phyloP scores from a whole-genome alignment of 2,888 invertebrate genomes.

The Coecobrya sp. region DNA sequence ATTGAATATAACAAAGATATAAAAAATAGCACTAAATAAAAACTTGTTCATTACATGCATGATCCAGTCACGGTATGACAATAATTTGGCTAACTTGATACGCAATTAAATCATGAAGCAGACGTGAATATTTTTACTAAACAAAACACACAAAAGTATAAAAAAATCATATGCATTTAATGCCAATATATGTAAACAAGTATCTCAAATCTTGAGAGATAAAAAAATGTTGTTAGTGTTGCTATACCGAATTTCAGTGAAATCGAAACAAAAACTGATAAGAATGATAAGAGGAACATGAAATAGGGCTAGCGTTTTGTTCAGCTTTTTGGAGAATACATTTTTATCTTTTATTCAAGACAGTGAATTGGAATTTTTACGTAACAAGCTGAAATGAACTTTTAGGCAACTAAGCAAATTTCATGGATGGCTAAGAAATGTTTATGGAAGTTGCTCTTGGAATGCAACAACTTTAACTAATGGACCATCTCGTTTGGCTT shows the following conservation, averaged over 20 bases:
- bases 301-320: background rate
- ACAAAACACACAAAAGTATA: background rate
- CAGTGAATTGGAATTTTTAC: constrained; percentile 31
- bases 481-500: constrained; percentile 25
- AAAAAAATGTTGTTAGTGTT: background rate
- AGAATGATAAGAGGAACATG: background rate
- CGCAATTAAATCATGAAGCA: constrained; percentile 43
- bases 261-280: background rate
- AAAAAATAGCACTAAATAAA: constrained; percentile 40
- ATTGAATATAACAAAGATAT: background rate
- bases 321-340: background rate
- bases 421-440: constrained; percentile 55
- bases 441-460: constrained; percentile 45
- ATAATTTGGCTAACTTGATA: constrained; percentile 34
- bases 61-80: constrained; percentile 69
- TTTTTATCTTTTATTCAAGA: background rate
- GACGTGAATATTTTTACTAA: background rate
- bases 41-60: constrained; percentile 60
- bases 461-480: constrained; percentile 32
- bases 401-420: constrained; percentile 37
- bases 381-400: constrained; percentile 42
- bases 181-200: background rate
- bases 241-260: background rate
- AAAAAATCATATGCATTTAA: background rate
- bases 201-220: background rate